Evolutionary conservation across 2,797 vertebrate genomes (phyloP).

Genomic region (Platalea minor): DNA sequence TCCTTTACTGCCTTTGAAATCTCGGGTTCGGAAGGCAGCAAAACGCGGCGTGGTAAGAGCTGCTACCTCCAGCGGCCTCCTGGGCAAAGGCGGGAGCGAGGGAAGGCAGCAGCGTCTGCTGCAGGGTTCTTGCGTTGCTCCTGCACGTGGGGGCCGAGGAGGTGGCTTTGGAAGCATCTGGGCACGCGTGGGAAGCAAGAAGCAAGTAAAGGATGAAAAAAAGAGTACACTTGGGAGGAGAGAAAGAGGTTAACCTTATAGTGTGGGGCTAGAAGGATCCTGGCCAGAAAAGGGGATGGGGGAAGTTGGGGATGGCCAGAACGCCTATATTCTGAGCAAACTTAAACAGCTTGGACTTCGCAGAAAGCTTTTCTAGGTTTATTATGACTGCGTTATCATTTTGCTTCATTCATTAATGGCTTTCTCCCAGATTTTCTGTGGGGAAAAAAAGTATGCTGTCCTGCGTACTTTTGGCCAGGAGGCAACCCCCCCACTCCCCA

Average conservation of each 20-base stretch:
- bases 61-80: not conserved
- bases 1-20: not conserved
- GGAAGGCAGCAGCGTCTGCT: not conserved
- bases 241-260: not conserved
- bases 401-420: not conserved
- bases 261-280: not conserved
- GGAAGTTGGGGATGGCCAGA: not conserved
- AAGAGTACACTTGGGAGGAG: not conserved
- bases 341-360: not conserved
- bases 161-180: not conserved
- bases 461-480: not conserved
- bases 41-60: too few species aligned
- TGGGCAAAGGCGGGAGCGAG: not conserved
- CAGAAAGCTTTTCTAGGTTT: not conserved
- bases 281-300: not conserved
- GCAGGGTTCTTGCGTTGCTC: fast-evolving
- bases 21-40: not conserved
- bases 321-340: not conserved
- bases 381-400: not conserved
- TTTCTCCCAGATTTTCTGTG: not conserved
- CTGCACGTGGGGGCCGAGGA: not conserved
- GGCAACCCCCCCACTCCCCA: too few species aligned
- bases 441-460: not conserved
- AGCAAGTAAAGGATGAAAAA: not conserved
- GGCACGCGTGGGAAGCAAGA: not conserved